Evolutionary conservation across 2,113 vertebrate genomes (phyloP), one percentile per base, ranked within the genome.

Genomic region (Chionodraco myersi): DNA sequence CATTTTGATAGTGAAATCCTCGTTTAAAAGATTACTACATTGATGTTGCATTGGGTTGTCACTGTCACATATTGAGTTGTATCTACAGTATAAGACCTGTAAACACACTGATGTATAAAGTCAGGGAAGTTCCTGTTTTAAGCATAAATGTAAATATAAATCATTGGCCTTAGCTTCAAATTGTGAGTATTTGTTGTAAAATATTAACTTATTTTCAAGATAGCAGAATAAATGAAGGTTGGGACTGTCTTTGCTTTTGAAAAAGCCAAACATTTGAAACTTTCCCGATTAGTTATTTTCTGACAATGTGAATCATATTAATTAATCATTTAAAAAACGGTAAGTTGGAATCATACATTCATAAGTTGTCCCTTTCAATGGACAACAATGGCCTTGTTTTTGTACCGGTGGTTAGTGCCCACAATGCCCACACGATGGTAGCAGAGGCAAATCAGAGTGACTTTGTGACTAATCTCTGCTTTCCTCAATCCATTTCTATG

Each of bases 401-500:
- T 51, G 0, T 4, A n/a, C 5, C 11, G 10, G 1, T 45, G 5
- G 52, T 54, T 53, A 53, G 36, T 82, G 23, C 45, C 30, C 2
- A 48, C 2, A 59, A 6, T 44, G n/a, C 60, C 68, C 86, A 88
- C 83, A 77, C 18, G 79, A 6, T 77, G 84, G 83, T 3, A 76
- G 81, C 66, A 89, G 74, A 79, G 6, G 47, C 53, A 26, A 66
- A n/a, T 6, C 10, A 51, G 36, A 41, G 36, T 41, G 7, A 7
- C 5, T 5, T 1, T 41, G 18, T 10, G 16, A 9, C 5, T 44
- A 5, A 12, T 47, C 12, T 41, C 36, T 41, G 34, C 48, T 56
- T 18, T 44, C 13, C 9, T 30, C 18, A 26, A 2, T 36, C 51
- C 10, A 66, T 65, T 78, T 63, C 6, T 58, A 4, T 30, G 5